Conservation (phyloP, 2,888 invertebrate genomes). For the Pyrochroa serraticornis region DNA sequence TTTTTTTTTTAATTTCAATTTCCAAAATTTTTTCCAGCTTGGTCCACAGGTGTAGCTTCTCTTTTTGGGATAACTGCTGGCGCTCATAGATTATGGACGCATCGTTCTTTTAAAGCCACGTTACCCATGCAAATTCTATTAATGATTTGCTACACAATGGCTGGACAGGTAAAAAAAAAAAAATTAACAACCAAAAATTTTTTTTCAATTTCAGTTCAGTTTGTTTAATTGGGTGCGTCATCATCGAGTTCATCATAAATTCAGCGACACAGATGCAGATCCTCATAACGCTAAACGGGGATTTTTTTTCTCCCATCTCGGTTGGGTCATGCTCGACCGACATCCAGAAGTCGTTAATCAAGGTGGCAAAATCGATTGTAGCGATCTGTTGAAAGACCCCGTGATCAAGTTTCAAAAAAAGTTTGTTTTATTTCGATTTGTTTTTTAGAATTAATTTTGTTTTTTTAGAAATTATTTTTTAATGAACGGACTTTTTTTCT, state of each 20-base stretch:
- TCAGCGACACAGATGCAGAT: conserved; percentile 82
- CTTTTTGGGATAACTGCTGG: conserved; percentile 2
- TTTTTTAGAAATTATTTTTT: conserved; percentile 60
- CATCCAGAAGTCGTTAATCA: conserved; percentile 76
- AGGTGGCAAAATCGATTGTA: conserved; percentile 68
- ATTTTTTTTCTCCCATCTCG: conserved; percentile 81
- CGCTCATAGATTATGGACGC: conserved; percentile 4
- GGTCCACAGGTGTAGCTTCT: neutral
- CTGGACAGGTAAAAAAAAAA: conserved; percentile 1
- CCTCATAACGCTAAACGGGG: conserved; percentile 82
- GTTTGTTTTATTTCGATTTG: no score
- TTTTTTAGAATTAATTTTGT: neutral
- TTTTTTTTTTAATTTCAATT: neutral
- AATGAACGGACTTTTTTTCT: conserved; percentile 65
- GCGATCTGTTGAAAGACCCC: conserved; percentile 71
- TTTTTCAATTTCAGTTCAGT: no score
- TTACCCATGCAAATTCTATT: neutral
- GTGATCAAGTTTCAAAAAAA: conserved; percentile 76
- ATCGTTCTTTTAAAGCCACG: neutral
- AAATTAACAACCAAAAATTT: no score
- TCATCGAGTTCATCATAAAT: conserved; percentile 86
- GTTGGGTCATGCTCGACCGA: conserved; percentile 84
- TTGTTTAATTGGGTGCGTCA: conserved; percentile 85
- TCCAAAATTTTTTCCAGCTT: neutral
- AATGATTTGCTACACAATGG: neutral